phyloP scores from a whole-genome alignment of 2,888 invertebrate genomes.

The Perithous albicinctus region DNA sequence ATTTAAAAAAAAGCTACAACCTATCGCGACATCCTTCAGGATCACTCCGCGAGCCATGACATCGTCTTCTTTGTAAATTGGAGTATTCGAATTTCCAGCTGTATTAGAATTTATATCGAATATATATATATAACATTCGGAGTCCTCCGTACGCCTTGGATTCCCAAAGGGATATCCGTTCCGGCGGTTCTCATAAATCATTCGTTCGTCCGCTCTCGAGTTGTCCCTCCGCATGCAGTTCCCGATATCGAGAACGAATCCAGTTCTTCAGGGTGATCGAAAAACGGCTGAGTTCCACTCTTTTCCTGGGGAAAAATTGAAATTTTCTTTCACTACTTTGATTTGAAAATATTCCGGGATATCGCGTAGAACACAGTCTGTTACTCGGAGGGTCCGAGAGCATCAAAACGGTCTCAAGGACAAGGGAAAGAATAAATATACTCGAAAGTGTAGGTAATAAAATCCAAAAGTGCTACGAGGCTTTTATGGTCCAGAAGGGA shows the following conservation, averaged over 20 bases:
- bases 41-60: background rate
- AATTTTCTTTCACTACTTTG: constrained; percentile 3
- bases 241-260: background rate
- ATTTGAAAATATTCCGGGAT: background rate
- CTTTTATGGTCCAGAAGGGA: background rate
- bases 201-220: background rate
- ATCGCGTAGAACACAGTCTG: background rate
- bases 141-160: background rate
- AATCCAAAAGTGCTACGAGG: background rate
- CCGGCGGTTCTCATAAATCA: constrained; percentile 24
- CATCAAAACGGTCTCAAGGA: background rate
- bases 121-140: constrained; percentile 3
- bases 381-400: background rate
- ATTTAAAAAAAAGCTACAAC: background rate
- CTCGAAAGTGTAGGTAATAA: constrained; percentile 10
- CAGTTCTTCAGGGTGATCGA: background rate
- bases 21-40: background rate
- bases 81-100: background rate
- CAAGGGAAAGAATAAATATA: background rate
- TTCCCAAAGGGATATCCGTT: constrained; percentile 11
- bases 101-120: constrained; percentile 11
- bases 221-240: background rate
- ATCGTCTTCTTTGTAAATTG: background rate
- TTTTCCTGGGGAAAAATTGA: constrained; percentile 9
- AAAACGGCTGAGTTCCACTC: background rate